These are phyloP conservation scores for Perccottus glenii DNA, from an alignment of 2,113 vertebrate species.

Conservation along the genomic window DNA sequence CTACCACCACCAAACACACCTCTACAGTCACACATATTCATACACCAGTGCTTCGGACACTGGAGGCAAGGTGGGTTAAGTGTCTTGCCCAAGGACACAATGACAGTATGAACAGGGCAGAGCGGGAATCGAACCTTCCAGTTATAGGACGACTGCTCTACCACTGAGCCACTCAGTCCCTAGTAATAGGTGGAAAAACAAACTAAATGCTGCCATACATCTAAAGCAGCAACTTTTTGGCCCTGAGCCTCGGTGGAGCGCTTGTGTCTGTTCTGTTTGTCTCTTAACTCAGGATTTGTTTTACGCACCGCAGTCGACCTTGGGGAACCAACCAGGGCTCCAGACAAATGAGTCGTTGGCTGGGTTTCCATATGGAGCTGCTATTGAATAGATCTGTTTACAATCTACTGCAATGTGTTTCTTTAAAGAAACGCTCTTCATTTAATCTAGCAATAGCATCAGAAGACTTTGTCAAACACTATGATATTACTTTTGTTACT, in stretches of 20 bases:
- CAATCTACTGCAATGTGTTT: constrained; percentile 30
- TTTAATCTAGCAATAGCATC: constrained; percentile 8
- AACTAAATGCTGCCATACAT: constrained; percentile 39
- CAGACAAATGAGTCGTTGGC: constrained; percentile 38
- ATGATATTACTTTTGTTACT: no score
- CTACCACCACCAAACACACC: no score
- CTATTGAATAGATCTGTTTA: constrained; percentile 48
- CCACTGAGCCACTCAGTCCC: no score
- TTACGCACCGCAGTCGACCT: constrained; percentile 32
- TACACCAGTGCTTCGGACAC: no score
- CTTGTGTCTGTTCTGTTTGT: constrained; percentile 9
- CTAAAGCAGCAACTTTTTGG: constrained; percentile 40
- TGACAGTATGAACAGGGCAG: no score
- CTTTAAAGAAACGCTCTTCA: constrained; percentile 13
- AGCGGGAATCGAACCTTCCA: no score
- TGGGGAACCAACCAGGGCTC: constrained; percentile 20
- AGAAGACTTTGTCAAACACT: no score
- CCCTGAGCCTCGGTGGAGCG: constrained; percentile 19
- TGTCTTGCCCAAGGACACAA: no score
- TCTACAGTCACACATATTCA: no score
- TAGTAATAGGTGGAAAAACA: constrained; percentile 15
- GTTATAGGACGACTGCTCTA: no score
- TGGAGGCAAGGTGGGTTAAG: no score
- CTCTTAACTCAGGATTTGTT: constrained; percentile 31
- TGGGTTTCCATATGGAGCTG: constrained; percentile 28